Percentiles rank a stretch among this genome's conserved stretches.
Evolutionary conservation across 2,797 vertebrate genomes (phyloP).

Genomic region (Neostethus bicornis): DNA sequence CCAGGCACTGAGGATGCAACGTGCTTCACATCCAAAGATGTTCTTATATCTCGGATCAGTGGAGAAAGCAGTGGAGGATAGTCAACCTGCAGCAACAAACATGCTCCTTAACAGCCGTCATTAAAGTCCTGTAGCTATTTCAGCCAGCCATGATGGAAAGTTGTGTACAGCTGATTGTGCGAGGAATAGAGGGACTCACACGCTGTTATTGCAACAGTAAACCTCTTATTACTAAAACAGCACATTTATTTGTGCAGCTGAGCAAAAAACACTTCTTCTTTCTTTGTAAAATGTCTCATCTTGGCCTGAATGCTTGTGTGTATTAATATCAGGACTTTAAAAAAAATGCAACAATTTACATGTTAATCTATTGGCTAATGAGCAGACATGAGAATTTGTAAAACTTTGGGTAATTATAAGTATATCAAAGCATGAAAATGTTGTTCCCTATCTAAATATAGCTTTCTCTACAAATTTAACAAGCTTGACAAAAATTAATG

Average conservation of each 20-base stretch:
- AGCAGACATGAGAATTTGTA: conserved; percentile 16
- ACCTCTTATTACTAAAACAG: conserved; percentile 20
- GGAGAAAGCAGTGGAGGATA: conserved; percentile 29
- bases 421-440: conserved; percentile 37
- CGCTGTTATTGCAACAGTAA: conserved; percentile 16
- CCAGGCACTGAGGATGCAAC: conserved; percentile 25
- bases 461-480: conserved; percentile 31
- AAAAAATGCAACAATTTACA: conserved; percentile 22
- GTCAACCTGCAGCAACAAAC: conserved; percentile 19
- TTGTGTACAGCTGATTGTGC: conserved; percentile 18
- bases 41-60: conserved; percentile 36
- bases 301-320: neutral
- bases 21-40: conserved; percentile 6
- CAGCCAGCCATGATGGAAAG: conserved; percentile 36
- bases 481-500: conserved; percentile 9
- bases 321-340: conserved; percentile 21
- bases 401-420: conserved; percentile 12
- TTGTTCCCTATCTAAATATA: conserved; percentile 1
- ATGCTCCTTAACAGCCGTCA: conserved; percentile 52
- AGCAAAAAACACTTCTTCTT: conserved; percentile 13
- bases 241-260: conserved; percentile 7
- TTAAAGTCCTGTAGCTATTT: conserved; percentile 50
- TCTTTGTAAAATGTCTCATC: conserved; percentile 26
- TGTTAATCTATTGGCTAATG: too few species aligned
- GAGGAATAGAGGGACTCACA: conserved; percentile 24